Conservation (phyloP, 2,888 invertebrate species). For the Melolontha melolontha region DNA sequence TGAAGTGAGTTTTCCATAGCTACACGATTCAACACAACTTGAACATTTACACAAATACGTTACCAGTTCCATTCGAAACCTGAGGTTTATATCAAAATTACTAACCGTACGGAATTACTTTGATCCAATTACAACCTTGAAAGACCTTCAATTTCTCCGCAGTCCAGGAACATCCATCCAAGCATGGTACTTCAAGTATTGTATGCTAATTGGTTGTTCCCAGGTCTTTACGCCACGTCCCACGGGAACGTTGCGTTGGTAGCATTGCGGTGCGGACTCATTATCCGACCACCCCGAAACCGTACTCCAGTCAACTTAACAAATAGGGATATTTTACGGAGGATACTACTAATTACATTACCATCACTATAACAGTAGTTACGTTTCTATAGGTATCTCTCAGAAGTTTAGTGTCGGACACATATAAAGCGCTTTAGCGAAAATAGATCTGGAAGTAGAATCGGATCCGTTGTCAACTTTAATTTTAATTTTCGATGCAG, state of each 20-base stretch:
- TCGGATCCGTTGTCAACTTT: too few relatives aligned
- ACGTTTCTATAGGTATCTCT: conserved; percentile 52
- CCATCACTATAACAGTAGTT: conserved; percentile 56
- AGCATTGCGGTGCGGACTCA: conserved; percentile 57
- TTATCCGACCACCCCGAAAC: conserved; percentile 54
- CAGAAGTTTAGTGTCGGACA: too few relatives aligned
- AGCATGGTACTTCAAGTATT: conserved; percentile 56
- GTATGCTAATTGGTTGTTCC: conserved; percentile 58
- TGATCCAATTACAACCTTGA: conserved; percentile 47
- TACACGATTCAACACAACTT: too few relatives aligned
- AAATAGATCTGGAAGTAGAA: too few relatives aligned
- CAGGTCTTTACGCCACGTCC: conserved; percentile 55
- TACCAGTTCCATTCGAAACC: conserved; percentile 12
- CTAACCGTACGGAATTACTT: conserved; percentile 42
- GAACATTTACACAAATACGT: too few relatives aligned
- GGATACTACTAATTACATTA: conserved; percentile 61
- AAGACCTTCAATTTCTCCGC: conserved; percentile 49
- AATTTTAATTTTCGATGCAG: too few relatives aligned
- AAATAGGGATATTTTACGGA: conserved; percentile 58
- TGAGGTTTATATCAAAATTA: conserved; percentile 38
- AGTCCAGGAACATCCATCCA: conserved; percentile 48
- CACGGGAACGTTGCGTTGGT: conserved; percentile 51
- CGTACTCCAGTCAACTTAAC: conserved; percentile 56
- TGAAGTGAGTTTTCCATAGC: too few relatives aligned
- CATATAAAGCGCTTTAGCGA: too few relatives aligned